Conservation (phyloP, 2,113 vertebrate genomes). For the Brachypodius melanocephalos region DNA sequence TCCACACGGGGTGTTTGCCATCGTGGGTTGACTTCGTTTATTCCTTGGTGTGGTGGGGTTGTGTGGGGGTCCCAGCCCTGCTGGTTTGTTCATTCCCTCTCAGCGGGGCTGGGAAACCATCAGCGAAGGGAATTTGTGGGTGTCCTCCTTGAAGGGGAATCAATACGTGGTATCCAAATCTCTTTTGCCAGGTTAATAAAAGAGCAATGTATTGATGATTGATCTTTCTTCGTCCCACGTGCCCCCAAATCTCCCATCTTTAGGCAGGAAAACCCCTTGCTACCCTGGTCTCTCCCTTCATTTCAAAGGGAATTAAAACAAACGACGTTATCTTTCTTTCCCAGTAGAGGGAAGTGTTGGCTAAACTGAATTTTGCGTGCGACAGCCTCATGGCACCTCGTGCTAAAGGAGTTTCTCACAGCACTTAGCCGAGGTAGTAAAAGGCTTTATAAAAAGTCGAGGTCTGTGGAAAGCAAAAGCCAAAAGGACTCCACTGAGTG, state of each 20-base stretch:
- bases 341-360: slow-evolving; percentile 60
- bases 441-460: not conserved
- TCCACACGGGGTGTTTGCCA: accelerated
- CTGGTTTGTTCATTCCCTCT: not conserved
- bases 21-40: accelerated
- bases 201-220: accelerated
- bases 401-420: not conserved
- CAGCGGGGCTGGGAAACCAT: not conserved
- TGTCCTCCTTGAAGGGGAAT: accelerated
- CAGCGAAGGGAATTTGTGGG: not conserved
- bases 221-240: not conserved
- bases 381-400: accelerated
- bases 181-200: not conserved
- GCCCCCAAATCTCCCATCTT: not conserved
- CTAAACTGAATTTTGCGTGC: not conserved
- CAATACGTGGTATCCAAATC: not conserved
- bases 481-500: not conserved
- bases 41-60: not conserved
- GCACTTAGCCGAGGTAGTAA: not conserved
- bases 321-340: not conserved
- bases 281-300: not conserved
- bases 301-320: not conserved
- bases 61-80: not conserved
- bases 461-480: not conserved
- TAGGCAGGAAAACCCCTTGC: not conserved